Percentiles rank a stretch among this genome's conserved stretches.
Evolutionary conservation across 1,140 invertebrate genomes (phyloP).

Genomic region (Drosophila guanche): DNA sequence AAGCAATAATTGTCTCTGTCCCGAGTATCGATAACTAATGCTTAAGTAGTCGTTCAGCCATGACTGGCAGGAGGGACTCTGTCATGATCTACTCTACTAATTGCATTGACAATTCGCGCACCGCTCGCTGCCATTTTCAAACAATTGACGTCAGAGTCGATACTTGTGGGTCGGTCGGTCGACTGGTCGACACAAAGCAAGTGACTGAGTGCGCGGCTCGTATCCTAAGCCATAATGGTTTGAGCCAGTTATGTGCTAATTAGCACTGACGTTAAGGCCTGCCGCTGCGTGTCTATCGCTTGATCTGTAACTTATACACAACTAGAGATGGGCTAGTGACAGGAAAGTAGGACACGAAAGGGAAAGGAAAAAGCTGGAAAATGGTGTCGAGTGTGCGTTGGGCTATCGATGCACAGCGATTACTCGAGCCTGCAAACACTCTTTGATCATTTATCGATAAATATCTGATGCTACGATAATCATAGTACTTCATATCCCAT

Average conservation of each 20-base stretch:
- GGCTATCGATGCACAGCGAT: background rate
- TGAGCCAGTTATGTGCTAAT: slow-evolving; percentile 57
- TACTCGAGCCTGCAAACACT: no score
- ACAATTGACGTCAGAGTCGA: slow-evolving; percentile 60
- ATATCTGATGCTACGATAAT: background rate
- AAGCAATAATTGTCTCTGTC: slow-evolving; percentile 30
- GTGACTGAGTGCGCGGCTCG: slow-evolving; percentile 7
- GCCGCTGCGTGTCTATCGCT: slow-evolving; percentile 66
- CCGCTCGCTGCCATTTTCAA: slow-evolving; percentile 39
- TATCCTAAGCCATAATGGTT: slow-evolving; percentile 29
- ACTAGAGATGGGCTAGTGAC: slow-evolving; percentile 47
- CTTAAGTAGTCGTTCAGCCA: slow-evolving; percentile 23
- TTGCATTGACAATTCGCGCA: slow-evolving; percentile 56
- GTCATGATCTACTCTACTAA: slow-evolving; percentile 45
- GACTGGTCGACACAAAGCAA: slow-evolving; percentile 13
- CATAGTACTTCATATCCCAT: background rate
- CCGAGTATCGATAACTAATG: slow-evolving; percentile 49
- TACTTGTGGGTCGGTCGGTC: slow-evolving; percentile 10
- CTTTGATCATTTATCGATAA: no score
- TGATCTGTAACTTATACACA: slow-evolving; percentile 46
- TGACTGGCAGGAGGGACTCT: slow-evolving; percentile 13
- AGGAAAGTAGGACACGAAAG: background rate
- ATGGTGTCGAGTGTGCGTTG: background rate
- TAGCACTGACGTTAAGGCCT: slow-evolving; percentile 43
- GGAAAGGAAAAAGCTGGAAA: background rate